Conservation (phyloP, 1,140 invertebrate species). For the Ctenoplectra terminalis region DNA sequence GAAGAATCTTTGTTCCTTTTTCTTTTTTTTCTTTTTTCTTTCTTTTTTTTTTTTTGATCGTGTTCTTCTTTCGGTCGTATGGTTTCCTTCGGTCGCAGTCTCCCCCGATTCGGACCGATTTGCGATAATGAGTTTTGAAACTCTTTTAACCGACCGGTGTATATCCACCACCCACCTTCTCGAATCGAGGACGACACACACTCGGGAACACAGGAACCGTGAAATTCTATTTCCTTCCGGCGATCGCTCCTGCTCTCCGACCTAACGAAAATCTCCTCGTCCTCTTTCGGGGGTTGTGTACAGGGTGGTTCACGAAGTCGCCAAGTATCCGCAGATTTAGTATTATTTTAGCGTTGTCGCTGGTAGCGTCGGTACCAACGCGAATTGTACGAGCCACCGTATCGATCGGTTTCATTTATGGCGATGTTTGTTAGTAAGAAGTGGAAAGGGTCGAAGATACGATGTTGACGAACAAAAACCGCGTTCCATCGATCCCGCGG, state of each 20-base stretch:
- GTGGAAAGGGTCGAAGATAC: too few relatives aligned
- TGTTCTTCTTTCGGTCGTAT: background rate
- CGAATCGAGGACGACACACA: background rate
- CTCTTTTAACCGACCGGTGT: conserved; percentile 26
- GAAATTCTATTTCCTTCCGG: conserved; percentile 39
- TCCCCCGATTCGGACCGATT: conserved; percentile 22
- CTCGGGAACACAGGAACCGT: background rate
- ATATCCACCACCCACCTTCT: background rate
- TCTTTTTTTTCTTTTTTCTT: background rate
- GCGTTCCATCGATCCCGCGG: background rate
- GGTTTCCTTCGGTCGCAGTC: background rate
- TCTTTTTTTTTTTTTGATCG: background rate
- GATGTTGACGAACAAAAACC: too few relatives aligned
- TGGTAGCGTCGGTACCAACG: too few relatives aligned
- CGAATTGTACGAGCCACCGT: too few relatives aligned
- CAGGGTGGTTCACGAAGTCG: background rate
- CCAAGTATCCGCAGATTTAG: background rate
- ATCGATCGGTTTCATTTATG: too few relatives aligned
- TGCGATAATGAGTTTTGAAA: conserved; percentile 45
- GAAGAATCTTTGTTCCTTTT: too few relatives aligned
- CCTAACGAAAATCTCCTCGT: conserved; percentile 29
- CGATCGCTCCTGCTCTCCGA: background rate
- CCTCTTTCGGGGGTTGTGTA: too few relatives aligned
- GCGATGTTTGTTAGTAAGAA: too few relatives aligned
- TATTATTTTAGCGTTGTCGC: too few relatives aligned